Evolutionary conservation across 2,113 vertebrate genomes (phyloP).

Genomic region (Gnathonemus echidnorhynchus): DNA sequence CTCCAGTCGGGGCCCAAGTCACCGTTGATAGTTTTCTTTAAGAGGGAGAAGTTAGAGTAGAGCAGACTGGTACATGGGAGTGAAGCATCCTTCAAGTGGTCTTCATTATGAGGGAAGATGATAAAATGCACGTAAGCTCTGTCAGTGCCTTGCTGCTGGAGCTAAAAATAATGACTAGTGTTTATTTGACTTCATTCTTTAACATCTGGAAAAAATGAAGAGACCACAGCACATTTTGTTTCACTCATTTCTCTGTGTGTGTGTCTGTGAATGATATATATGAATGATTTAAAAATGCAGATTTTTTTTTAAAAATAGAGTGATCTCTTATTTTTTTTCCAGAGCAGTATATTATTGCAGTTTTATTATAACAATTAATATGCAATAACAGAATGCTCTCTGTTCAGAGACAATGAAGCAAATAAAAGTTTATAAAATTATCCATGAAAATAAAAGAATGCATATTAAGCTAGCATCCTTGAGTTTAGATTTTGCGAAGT

Average conservation of each 20-base stretch:
- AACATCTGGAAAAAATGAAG: neutral
- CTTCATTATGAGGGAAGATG: neutral
- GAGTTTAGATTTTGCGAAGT: neutral
- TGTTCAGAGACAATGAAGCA: neutral
- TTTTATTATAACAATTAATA: neutral
- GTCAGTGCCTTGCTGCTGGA: neutral
- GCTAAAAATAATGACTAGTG: neutral
- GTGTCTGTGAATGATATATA: too few species aligned
- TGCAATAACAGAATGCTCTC: neutral
- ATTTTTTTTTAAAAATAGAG: neutral
- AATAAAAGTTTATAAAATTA: neutral
- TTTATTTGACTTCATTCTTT: neutral
- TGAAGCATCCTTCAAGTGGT: neutral
- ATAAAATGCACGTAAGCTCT: neutral
- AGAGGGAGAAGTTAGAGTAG: neutral
- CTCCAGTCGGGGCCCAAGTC: conserved; percentile 82
- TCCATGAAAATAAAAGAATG: neutral
- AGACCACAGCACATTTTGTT: neutral
- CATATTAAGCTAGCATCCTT: neutral
- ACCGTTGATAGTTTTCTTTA: conserved; percentile 73
- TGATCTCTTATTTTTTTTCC: too few species aligned
- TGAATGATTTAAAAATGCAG: neutral
- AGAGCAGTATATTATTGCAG: neutral
- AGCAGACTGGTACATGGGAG: neutral
- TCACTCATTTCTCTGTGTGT: neutral